Evolutionary conservation across 2,113 vertebrate genomes (phyloP).

Genomic region (Nicator chloris): DNA sequence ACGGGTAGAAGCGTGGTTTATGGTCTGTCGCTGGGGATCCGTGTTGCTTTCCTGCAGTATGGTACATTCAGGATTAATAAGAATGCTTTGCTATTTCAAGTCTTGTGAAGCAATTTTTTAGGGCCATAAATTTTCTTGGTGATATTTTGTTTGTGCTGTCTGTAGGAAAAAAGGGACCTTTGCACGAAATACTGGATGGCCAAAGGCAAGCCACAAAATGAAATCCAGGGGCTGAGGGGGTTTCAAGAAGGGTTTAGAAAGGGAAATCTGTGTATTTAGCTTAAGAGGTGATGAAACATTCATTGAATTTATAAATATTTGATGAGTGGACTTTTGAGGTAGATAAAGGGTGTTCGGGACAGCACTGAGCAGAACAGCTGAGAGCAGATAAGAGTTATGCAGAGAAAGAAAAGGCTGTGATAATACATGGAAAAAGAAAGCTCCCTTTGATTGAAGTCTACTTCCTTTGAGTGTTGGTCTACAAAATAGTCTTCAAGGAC

Average conservation of each 20-base stretch:
- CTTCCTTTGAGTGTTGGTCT: not conserved
- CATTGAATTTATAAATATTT: constrained; percentile 2
- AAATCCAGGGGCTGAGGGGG: not conserved
- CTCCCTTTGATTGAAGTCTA: not conserved
- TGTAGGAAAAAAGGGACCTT: not conserved
- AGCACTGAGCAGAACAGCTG: not conserved
- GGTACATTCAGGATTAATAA: not conserved
- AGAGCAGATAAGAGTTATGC: not conserved
- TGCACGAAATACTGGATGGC: not conserved
- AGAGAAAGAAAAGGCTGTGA: not conserved
- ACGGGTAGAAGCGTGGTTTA: not conserved
- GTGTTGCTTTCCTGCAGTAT: not conserved
- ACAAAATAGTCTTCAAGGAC: not conserved
- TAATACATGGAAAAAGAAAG: not conserved
- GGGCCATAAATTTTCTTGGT: not conserved
- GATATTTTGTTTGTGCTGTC: not conserved
- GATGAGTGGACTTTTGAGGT: not conserved
- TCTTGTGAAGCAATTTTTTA: not conserved
- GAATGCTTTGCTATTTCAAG: not conserved
- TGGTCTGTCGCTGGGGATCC: not conserved
- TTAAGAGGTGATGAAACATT: constrained; percentile 24
- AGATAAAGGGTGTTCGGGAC: not conserved
- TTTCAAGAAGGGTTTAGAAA: not conserved
- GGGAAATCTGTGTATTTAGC: constrained; percentile 3
- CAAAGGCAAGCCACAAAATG: not conserved